Conservation (phyloP, 2,888 invertebrate genomes). For the Notodonta ziczac region DNA sequence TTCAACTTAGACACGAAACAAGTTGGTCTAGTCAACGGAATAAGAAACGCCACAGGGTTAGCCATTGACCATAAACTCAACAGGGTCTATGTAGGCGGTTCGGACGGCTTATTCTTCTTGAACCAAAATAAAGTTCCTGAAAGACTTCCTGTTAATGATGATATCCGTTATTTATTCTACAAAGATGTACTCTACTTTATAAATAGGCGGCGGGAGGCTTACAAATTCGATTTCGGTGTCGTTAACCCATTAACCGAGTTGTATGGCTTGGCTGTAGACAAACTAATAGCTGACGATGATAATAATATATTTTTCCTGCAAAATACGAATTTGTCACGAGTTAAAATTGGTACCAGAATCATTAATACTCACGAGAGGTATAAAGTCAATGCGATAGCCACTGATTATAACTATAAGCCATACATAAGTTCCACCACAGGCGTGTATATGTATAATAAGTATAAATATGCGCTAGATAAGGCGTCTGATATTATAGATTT, state of each 20-base stretch:
- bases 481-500: constrained; percentile 57
- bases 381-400: constrained; percentile 50
- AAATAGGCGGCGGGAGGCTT: constrained; percentile 58
- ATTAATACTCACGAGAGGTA: constrained; percentile 62
- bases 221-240: constrained; percentile 61
- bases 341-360: constrained; percentile 63
- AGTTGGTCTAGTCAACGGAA: constrained; percentile 58
- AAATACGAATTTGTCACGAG: constrained; percentile 55
- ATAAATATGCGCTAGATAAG: constrained; percentile 69
- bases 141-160: constrained; percentile 61
- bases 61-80: constrained; percentile 63
- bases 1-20: constrained; percentile 53
- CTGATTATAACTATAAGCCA: constrained; percentile 56
- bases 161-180: constrained; percentile 58
- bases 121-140: constrained; percentile 60
- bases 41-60: constrained; percentile 69
- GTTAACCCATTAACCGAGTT: constrained; percentile 56
- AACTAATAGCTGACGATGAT: constrained; percentile 64
- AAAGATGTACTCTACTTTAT: constrained; percentile 65
- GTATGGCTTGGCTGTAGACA: constrained; percentile 52
- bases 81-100: constrained; percentile 65
- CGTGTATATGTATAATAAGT: constrained; percentile 69
- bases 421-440: constrained; percentile 61
- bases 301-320: constrained; percentile 65
- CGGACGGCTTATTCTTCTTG: constrained; percentile 65